Percentiles rank a stretch among this genome's conserved stretches.
Conservation (phyloP, 2,888 invertebrate species). For the Drosophila quinaria region DNA sequence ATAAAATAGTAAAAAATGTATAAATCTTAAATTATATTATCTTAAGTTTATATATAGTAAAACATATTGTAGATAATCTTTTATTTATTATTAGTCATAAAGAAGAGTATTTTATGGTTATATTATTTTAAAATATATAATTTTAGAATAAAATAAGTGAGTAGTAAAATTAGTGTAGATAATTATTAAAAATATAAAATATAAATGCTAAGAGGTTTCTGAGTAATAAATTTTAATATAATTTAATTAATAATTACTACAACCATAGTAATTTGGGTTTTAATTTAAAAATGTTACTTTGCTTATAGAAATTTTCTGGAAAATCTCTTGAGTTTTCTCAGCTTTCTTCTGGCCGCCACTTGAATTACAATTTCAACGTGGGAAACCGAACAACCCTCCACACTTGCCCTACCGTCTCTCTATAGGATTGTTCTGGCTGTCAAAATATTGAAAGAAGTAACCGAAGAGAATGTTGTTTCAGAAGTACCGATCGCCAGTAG, state of each 20-base stretch:
- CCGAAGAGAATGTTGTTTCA: conserved; percentile 37
- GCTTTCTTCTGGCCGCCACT: conserved; percentile 47
- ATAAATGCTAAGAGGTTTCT: not conserved
- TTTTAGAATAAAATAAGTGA: not conserved
- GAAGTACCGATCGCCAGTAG: conserved; percentile 42
- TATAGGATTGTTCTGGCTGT: conserved; percentile 72
- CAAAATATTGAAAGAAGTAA: conserved; percentile 68
- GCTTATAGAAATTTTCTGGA: not conserved
- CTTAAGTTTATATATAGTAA: too few relatives aligned
- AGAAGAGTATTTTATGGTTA: too few relatives aligned
- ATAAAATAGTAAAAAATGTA: too few relatives aligned
- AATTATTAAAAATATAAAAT: too few relatives aligned
- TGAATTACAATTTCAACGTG: conserved; percentile 50
- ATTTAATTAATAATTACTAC: too few relatives aligned
- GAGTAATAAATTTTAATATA: not conserved
- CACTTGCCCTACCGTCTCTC: conserved; percentile 58
- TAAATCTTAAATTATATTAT: too few relatives aligned
- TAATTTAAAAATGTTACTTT: too few relatives aligned
- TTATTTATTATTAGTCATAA: too few relatives aligned
- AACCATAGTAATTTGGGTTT: too few relatives aligned
- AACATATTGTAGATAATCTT: not conserved
- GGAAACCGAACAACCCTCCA: conserved; percentile 53
- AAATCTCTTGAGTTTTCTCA: conserved; percentile 5
- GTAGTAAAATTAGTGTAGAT: too few relatives aligned
- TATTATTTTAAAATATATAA: too few relatives aligned